Percentiles rank a stretch among this genome's conserved stretches.
Evolutionary conservation across 2,888 invertebrate species (phyloP).

Genomic region (Pogonocherus hispidulus): DNA sequence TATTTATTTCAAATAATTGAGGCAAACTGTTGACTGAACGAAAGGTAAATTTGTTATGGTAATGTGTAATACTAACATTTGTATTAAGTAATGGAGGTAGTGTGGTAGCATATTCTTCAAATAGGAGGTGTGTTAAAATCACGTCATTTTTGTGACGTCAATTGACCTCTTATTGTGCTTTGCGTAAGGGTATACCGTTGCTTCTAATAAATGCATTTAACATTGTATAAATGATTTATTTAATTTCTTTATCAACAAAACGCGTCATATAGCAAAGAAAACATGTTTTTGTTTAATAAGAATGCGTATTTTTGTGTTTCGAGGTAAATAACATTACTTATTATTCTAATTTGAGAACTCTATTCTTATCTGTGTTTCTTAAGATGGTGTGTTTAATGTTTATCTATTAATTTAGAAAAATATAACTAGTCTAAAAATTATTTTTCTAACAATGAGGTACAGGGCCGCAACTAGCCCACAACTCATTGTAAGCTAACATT

Average conservation of each 20-base stretch:
- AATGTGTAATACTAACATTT: too few species aligned
- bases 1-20: too few species aligned
- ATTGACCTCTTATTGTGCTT: neutral
- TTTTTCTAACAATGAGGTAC: too few species aligned
- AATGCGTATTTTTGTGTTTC: conserved; percentile 5
- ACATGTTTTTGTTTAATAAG: conserved; percentile 32
- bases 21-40: too few species aligned
- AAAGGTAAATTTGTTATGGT: too few species aligned
- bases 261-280: conserved; percentile 13
- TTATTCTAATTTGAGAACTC: conserved; percentile 2
- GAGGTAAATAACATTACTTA: conserved; percentile 1
- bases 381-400: neutral
- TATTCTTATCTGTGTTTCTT: neutral
- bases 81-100: too few species aligned
- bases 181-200: neutral
- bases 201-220: neutral
- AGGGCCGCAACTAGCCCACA: too few species aligned
- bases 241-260: conserved; percentile 7
- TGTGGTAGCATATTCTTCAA: neutral
- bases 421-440: too few species aligned
- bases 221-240: conserved; percentile 5
- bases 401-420: too few species aligned
- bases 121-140: neutral
- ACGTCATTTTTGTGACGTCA: neutral
- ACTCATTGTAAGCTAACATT: too few species aligned